These are phyloP conservation scores for Megalurothrips usitatus DNA, from an alignment of 2,888 invertebrate genomes.

Conservation along the genomic window DNA sequence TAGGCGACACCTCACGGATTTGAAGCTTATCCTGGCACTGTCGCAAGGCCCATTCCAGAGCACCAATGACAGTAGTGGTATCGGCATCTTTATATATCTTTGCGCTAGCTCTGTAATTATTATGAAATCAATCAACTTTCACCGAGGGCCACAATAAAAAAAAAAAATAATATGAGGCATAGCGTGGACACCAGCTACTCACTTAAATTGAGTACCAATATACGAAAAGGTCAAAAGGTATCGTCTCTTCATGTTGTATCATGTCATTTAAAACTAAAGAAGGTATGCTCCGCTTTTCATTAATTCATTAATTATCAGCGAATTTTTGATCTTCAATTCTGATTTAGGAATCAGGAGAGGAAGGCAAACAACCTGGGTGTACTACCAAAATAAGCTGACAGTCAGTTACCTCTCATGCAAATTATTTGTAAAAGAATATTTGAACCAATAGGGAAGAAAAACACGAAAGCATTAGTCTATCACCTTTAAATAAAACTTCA, in stretches of 20 bases:
- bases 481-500: no score
- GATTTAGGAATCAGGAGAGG: no score
- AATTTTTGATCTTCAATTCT: no score
- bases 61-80: constrained; percentile 65
- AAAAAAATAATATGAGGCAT: constrained; percentile 19
- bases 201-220: constrained; percentile 74
- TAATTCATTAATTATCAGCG: no score
- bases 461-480: no score
- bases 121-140: constrained; percentile 47
- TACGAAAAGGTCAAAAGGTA: constrained; percentile 73
- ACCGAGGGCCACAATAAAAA: background rate
- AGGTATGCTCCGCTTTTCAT: no score
- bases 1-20: constrained; percentile 54
- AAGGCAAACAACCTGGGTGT: no score
- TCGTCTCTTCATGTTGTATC: background rate
- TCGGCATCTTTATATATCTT: constrained; percentile 53
- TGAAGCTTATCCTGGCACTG: constrained; percentile 50
- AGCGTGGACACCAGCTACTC: constrained; percentile 33
- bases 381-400: no score
- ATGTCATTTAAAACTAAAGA: background rate
- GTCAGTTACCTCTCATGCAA: no score
- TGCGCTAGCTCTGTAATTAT: constrained; percentile 64
- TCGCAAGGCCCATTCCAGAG: constrained; percentile 61
- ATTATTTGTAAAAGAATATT: no score
- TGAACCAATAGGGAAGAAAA: no score